These are phyloP conservation scores for Hippocampus abdominalis DNA, from an alignment of 2,113 vertebrate genomes.

Conservation along the genomic window DNA sequence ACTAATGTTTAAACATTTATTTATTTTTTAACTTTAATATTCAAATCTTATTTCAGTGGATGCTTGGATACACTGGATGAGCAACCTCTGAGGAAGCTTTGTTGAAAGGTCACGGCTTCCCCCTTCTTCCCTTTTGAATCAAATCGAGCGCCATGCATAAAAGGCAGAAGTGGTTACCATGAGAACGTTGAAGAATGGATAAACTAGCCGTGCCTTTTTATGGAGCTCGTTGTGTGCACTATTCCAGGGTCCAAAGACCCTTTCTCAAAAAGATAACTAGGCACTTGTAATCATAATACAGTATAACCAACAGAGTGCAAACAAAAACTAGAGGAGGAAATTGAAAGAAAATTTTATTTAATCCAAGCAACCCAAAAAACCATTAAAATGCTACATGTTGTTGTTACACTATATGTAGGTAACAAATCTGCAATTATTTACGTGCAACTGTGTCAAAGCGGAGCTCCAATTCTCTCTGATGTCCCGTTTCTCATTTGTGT, in stretches of 20 bases:
- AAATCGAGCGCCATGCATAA: no score
- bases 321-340: background rate
- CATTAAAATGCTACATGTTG: no score
- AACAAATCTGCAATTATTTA: background rate
- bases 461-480: background rate
- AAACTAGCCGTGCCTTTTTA: no score
- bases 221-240: no score
- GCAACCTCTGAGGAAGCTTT: background rate
- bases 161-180: no score
- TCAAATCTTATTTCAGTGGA: background rate
- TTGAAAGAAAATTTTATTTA: background rate
- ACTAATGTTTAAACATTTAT: background rate
- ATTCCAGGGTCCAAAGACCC: no score
- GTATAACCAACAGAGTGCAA: no score
- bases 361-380: background rate
- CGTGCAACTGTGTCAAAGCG: background rate
- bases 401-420: background rate
- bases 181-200: no score
- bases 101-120: constrained; percentile 25
- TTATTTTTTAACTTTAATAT: background rate
- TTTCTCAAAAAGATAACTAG: no score
- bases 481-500: background rate
- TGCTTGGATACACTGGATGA: background rate
- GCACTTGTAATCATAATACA: no score
- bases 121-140: background rate